These are phyloP conservation scores for Pogonus chalceus DNA, from an alignment of 1,140 invertebrate species.

Conservation along the genomic window DNA sequence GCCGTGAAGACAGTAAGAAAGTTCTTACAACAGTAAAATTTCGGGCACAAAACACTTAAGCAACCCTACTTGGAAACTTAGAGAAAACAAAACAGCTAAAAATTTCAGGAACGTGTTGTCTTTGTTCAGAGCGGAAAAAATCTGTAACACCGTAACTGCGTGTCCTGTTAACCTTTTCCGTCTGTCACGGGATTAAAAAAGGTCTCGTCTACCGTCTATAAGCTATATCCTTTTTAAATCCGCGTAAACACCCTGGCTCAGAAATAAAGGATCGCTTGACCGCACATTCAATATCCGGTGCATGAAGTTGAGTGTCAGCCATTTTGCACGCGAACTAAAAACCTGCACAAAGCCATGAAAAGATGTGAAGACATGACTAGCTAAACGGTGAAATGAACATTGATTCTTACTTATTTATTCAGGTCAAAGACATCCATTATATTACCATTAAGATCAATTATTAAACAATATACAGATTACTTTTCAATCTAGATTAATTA, in stretches of 20 bases:
- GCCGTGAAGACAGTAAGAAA: not conserved
- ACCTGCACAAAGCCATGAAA: too few relatives aligned
- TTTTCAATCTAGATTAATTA: too few relatives aligned
- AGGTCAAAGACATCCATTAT: too few relatives aligned
- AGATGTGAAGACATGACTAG: too few relatives aligned
- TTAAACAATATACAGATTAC: too few relatives aligned
- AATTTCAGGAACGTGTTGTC: too few relatives aligned
- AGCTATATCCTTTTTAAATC: conserved; percentile 6
- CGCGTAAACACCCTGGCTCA: not conserved
- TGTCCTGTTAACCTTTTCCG: not conserved
- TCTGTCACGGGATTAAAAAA: not conserved
- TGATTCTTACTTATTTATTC: too few relatives aligned
- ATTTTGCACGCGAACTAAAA: too few relatives aligned
- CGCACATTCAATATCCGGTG: conserved; percentile 5
- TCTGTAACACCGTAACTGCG: too few relatives aligned
- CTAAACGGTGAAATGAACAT: too few relatives aligned
- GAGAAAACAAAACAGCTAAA: not conserved
- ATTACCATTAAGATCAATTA: too few relatives aligned
- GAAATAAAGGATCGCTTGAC: conserved; percentile 1
- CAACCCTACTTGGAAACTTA: not conserved
- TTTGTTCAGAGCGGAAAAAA: not conserved
- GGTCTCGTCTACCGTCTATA: not conserved
- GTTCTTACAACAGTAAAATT: not conserved
- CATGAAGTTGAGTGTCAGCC: too few relatives aligned
- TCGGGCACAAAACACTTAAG: not conserved